These are phyloP conservation scores for Sinhomidia bicolor DNA, from an alignment of 2,888 invertebrate genomes.

Conservation along the genomic window DNA sequence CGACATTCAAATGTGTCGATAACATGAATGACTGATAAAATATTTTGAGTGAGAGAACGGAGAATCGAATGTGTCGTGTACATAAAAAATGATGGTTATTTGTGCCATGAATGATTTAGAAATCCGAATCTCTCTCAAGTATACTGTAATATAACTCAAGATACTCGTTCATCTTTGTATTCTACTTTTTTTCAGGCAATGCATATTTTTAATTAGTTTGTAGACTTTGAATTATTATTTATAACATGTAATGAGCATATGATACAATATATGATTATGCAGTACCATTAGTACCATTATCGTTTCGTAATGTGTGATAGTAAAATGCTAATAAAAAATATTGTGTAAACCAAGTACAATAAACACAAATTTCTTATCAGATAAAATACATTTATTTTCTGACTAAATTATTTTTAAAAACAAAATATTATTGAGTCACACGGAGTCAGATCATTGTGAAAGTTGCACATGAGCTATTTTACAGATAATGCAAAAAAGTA, in stretches of 20 bases:
- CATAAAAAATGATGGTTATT: background rate
- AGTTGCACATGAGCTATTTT: too few species aligned
- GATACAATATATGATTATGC: background rate
- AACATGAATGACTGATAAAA: slow-evolving; percentile 2
- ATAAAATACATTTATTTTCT: background rate
- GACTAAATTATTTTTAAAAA: background rate
- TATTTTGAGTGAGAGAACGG: background rate
- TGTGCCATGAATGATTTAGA: slow-evolving; percentile 32
- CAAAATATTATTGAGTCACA: slow-evolving; percentile 2
- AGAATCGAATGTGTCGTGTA: background rate
- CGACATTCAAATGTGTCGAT: background rate
- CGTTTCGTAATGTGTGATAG: background rate
- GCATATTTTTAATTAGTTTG: slow-evolving; percentile 50
- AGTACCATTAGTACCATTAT: background rate
- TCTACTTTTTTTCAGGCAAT: background rate
- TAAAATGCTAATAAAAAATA: background rate
- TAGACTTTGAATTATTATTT: slow-evolving; percentile 4
- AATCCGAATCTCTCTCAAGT: slow-evolving; percentile 5
- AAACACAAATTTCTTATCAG: background rate
- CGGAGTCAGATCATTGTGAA: background rate
- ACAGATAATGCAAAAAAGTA: too few species aligned
- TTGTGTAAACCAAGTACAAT: background rate
- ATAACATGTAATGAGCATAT: background rate
- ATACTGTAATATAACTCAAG: background rate
- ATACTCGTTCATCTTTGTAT: slow-evolving; percentile 51